Conservation (phyloP, 2,888 invertebrate species). For the Orthosia incerta region DNA sequence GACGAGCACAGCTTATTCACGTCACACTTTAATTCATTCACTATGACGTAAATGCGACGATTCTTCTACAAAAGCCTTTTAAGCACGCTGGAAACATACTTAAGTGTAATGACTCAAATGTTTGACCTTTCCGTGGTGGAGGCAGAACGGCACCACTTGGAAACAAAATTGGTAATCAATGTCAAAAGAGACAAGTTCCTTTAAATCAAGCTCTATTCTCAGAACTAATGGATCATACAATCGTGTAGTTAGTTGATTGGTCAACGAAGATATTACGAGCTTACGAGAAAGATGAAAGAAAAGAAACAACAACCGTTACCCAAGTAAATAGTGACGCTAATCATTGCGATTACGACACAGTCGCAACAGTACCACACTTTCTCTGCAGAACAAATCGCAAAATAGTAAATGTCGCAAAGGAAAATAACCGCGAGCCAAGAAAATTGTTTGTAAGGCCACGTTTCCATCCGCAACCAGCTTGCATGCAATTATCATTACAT, state of each 20-base stretch:
- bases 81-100: conserved; percentile 59
- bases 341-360: conserved; percentile 73
- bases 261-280: conserved; percentile 50
- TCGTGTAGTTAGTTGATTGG: conserved; percentile 28
- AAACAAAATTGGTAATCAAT: conserved; percentile 48
- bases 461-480: no score
- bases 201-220: conserved; percentile 43
- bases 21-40: conserved; percentile 80
- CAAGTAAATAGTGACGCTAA: conserved; percentile 63
- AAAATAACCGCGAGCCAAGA: conserved; percentile 60
- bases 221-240: conserved; percentile 36
- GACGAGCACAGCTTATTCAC: conserved; percentile 70
- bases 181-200: conserved; percentile 64
- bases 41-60: conserved; percentile 71
- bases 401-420: conserved; percentile 66
- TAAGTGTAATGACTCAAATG: conserved; percentile 59
- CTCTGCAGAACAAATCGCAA: conserved; percentile 74
- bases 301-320: conserved; percentile 45
- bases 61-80: conserved; percentile 65
- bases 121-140: conserved; percentile 59
- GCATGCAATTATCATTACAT: no score
- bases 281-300: conserved; percentile 55
- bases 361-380: conserved; percentile 76
- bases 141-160: conserved; percentile 6
- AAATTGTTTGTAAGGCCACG: conserved; percentile 37